Conservation (phyloP, 2,888 invertebrate genomes). For the Leptopilina myrica region DNA sequence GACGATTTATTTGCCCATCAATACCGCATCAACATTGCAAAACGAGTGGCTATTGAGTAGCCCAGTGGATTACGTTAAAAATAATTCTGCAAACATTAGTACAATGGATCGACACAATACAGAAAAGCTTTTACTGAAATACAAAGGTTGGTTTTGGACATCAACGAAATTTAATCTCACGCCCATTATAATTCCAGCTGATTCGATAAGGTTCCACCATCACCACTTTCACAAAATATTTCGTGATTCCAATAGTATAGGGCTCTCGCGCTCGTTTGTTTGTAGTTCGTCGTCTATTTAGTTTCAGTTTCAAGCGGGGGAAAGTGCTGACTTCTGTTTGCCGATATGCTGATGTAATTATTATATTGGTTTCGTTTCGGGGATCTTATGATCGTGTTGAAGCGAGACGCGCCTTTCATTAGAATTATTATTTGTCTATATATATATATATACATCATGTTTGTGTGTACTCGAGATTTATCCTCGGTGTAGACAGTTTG, state of each 20-base stretch:
- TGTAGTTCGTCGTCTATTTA: constrained; percentile 58
- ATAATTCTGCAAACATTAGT: constrained; percentile 41
- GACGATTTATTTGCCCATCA: constrained; percentile 31
- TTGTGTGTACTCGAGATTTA: neutral
- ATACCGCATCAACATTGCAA: constrained; percentile 29
- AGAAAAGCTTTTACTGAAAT: constrained; percentile 31
- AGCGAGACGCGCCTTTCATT: constrained; percentile 22
- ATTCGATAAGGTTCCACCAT: constrained; percentile 23
- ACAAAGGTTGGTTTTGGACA: constrained; percentile 38
- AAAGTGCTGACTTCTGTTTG: constrained; percentile 74
- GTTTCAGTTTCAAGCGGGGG: constrained; percentile 29
- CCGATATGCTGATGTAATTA: constrained; percentile 77
- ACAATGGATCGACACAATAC: constrained; percentile 39
- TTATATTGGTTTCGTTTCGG: constrained; percentile 70
- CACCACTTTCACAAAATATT: constrained; percentile 25
- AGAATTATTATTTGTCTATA: constrained; percentile 15
- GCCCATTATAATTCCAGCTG: constrained; percentile 34
- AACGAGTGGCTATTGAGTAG: constrained; percentile 23
- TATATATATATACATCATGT: too few relatives aligned
- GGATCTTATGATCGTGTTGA: constrained; percentile 25
- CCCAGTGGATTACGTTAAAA: constrained; percentile 21
- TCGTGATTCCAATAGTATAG: constrained; percentile 24
- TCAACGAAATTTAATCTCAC: constrained; percentile 38
- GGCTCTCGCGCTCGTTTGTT: constrained; percentile 50
- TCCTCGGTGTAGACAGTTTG: constrained; percentile 3